Percentiles rank a stretch among this genome's conserved stretches.
These are phyloP conservation scores for Phengaris arion DNA, from an alignment of 2,888 invertebrate genomes.

Conservation along the genomic window DNA sequence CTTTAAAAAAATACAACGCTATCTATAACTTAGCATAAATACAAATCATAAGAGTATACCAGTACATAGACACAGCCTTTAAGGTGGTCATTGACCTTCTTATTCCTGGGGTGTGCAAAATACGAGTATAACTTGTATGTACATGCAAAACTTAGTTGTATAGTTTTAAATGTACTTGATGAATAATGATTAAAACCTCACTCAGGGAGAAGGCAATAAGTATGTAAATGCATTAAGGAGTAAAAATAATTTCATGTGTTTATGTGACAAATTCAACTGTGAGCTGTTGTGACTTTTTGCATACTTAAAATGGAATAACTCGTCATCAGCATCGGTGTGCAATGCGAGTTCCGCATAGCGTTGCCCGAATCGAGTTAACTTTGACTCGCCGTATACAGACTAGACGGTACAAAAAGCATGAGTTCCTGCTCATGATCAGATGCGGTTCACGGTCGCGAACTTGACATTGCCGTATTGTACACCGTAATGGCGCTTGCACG, in stretches of 20 bases:
- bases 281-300: neutral
- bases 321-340: neutral
- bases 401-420: constrained; percentile 11
- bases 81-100: too few species aligned
- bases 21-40: too few species aligned
- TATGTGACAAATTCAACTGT: neutral
- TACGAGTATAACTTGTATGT: too few species aligned
- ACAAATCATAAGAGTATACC: too few species aligned
- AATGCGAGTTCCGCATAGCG: constrained; percentile 17
- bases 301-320: neutral
- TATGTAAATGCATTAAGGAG: too few species aligned
- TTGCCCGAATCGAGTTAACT: constrained; percentile 1
- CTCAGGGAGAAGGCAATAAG: too few species aligned
- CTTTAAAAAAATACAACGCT: too few species aligned
- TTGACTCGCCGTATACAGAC: constrained; percentile 12
- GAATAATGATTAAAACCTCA: too few species aligned
- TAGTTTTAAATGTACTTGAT: too few species aligned
- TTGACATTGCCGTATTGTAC: constrained; percentile 52
- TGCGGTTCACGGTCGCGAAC: constrained; percentile 44
- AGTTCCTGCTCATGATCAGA: constrained; percentile 29
- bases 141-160: too few species aligned
- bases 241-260: neutral
- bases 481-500: constrained; percentile 1
- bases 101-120: too few species aligned
- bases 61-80: too few species aligned